phyloP scores from a whole-genome alignment of 2,888 invertebrate genomes.

The Epistrophe eligans region DNA sequence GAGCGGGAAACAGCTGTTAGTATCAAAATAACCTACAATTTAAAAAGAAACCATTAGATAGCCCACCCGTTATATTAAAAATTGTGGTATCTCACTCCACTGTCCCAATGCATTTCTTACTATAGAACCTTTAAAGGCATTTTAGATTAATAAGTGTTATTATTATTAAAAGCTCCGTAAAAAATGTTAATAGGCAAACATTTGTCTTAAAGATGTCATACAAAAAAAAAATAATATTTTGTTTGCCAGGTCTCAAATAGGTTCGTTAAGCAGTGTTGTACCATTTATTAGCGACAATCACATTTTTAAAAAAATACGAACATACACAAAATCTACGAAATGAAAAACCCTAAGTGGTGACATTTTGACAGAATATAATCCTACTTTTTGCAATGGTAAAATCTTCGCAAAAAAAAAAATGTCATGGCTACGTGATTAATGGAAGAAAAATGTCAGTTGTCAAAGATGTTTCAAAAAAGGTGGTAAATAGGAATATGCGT shows the following conservation, averaged over 20 bases:
- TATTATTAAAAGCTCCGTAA: no score
- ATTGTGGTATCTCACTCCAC: no score
- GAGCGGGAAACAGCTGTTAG: no score
- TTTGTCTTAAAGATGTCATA: no score
- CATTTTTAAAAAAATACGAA: not conserved
- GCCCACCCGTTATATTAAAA: no score
- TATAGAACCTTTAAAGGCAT: no score
- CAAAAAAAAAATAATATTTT: not conserved
- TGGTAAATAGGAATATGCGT: not conserved
- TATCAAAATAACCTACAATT: no score
- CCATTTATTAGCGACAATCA: not conserved
- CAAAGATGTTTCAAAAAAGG: constrained; percentile 41
- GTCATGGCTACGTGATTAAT: constrained; percentile 63
- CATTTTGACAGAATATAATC: constrained; percentile 29
- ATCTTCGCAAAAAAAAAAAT: not conserved
- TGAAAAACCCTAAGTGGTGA: constrained; percentile 15
- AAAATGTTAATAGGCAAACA: no score
- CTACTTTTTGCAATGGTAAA: not conserved
- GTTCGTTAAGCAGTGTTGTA: not conserved
- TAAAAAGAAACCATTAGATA: no score
- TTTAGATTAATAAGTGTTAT: no score
- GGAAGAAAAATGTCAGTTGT: constrained; percentile 68
- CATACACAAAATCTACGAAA: not conserved
- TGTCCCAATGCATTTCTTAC: no score
- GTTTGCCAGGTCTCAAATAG: not conserved